Percentiles rank a stretch among this genome's conserved stretches.
phyloP scores from a whole-genome alignment of 2,888 invertebrate species.

The Napeogenes inachia region DNA sequence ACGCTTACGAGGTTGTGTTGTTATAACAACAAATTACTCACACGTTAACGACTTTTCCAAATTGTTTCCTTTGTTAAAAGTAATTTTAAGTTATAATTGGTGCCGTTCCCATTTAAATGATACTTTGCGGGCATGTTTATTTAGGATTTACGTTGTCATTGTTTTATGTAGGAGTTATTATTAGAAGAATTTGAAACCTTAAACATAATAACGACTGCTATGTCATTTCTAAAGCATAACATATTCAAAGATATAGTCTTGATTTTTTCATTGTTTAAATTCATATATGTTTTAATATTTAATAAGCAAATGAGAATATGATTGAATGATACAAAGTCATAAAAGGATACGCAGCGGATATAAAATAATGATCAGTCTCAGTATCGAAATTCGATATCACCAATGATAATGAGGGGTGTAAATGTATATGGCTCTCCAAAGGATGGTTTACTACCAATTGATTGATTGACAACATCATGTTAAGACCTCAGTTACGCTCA shows the following conservation, averaged over 20 bases:
- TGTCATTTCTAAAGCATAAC: no score
- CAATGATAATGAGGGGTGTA: conserved; percentile 33
- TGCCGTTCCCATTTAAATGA: conserved; percentile 31
- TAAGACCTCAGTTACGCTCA: conserved; percentile 13
- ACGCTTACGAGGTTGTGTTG: conserved; percentile 4
- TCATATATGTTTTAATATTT: no score
- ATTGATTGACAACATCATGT: conserved; percentile 26
- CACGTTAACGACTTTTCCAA: conserved; percentile 33
- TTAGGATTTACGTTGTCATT: conserved; percentile 19
- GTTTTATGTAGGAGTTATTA: no score
- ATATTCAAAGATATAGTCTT: no score
- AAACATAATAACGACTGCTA: no score
- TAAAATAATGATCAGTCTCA: conserved; percentile 10
- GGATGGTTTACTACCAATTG: conserved; percentile 25
- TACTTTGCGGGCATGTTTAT: conserved; percentile 24
- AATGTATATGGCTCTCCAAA: conserved; percentile 29
- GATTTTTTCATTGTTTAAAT: no score
- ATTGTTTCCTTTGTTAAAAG: conserved; percentile 50
- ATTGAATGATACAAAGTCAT: conserved; percentile 4
- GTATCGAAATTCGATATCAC: conserved; percentile 9
- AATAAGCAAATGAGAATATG: neutral
- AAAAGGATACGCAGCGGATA: conserved; percentile 4
- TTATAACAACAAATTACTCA: conserved; percentile 25
- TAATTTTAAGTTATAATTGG: conserved; percentile 58
- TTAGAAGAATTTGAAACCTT: no score